phyloP scores from a whole-genome alignment of 2,888 invertebrate species.

The Eristalinus sepulchralis region DNA sequence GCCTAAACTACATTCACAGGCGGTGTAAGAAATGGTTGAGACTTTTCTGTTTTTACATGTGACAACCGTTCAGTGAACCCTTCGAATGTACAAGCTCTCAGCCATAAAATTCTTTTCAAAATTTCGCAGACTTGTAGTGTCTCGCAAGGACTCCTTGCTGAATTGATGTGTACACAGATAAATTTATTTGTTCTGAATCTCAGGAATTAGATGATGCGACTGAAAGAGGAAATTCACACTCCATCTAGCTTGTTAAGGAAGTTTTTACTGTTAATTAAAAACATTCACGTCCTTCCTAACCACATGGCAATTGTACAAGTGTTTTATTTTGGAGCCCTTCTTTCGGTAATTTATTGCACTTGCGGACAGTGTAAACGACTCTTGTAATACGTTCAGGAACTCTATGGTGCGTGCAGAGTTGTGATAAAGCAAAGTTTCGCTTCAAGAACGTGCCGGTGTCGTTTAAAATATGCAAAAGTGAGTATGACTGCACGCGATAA shows the following conservation, averaged over 20 bases:
- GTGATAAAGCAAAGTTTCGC: conserved; percentile 61
- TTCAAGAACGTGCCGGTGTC: conserved; percentile 50
- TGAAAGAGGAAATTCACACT: conserved; percentile 11
- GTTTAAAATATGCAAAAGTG: conserved; percentile 63
- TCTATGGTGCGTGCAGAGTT: conserved; percentile 55
- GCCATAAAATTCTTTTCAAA: conserved; percentile 39
- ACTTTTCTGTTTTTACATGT: background rate
- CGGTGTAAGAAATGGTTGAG: background rate
- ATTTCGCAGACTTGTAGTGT: conserved; percentile 38
- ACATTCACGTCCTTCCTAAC: conserved; percentile 21
- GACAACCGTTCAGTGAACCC: conserved; percentile 20
- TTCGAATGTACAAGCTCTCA: conserved; percentile 15
- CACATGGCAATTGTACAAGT: conserved; percentile 17
- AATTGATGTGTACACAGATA: conserved; percentile 16
- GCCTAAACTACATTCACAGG: background rate
- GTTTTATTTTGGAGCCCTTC: conserved; percentile 21
- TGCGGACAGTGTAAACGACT: conserved; percentile 57
- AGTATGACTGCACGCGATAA: conserved; percentile 58
- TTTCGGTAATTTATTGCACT: conserved; percentile 59
- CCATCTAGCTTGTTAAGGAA: conserved; percentile 24
- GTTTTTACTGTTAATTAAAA: conserved; percentile 49
- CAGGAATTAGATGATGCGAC: background rate
- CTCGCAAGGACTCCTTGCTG: background rate
- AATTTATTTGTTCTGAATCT: conserved; percentile 18
- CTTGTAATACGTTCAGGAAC: conserved; percentile 35